These are phyloP conservation scores for Erynnis tages DNA, from an alignment of 2,888 invertebrate species.

Conservation along the genomic window DNA sequence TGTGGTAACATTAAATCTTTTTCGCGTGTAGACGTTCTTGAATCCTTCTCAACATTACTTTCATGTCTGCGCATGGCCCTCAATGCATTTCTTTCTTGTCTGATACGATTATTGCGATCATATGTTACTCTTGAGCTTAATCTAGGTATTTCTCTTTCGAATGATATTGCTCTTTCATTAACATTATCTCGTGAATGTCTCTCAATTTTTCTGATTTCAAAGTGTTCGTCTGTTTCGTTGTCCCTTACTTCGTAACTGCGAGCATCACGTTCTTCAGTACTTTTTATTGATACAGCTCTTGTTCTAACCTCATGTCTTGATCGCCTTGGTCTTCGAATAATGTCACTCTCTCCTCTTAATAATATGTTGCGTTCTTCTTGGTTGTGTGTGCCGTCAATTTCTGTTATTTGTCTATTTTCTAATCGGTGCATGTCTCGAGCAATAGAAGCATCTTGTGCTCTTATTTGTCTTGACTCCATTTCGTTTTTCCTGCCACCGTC, in stretches of 20 bases:
- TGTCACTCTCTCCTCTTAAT: too few relatives aligned
- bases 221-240: not conserved
- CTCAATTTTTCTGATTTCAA: not conserved
- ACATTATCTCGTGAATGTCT: not conserved
- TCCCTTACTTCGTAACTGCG: not conserved
- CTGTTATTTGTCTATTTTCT: too few relatives aligned
- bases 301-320: not conserved
- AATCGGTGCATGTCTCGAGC: too few relatives aligned
- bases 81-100: not conserved
- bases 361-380: too few relatives aligned
- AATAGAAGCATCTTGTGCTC: too few relatives aligned
- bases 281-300: not conserved
- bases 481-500: constrained; percentile 4
- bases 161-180: not conserved
- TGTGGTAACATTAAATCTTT: not conserved
- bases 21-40: not conserved
- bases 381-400: too few relatives aligned
- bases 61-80: not conserved
- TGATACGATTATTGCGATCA: not conserved
- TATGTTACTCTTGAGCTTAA: not conserved
- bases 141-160: not conserved
- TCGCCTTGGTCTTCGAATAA: too few relatives aligned
- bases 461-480: not conserved
- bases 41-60: not conserved
- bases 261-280: not conserved